Evolutionary conservation across 2,797 vertebrate species (phyloP).

Genomic region (Chrysolophus pictus): DNA sequence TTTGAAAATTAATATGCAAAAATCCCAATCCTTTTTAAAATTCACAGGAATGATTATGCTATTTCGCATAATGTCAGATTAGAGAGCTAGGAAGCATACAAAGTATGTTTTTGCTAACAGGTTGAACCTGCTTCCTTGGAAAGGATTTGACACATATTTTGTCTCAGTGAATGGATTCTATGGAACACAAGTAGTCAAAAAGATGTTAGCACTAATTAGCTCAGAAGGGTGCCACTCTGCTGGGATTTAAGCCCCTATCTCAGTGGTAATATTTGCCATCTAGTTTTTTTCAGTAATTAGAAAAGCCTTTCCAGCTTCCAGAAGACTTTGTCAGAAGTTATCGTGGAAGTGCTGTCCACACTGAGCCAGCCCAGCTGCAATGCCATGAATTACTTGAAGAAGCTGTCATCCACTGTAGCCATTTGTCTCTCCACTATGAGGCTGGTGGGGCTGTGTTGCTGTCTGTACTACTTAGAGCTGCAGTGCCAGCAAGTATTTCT

Average conservation of each 20-base stretch:
- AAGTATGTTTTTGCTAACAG: background rate
- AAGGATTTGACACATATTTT: background rate
- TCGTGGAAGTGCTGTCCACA: background rate
- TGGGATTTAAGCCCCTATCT: conserved; percentile 30
- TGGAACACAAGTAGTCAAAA: background rate
- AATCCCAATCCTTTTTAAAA: background rate
- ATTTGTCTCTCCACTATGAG: background rate
- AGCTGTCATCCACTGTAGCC: background rate
- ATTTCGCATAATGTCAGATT: background rate
- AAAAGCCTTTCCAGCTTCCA: background rate
- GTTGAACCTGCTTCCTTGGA: background rate
- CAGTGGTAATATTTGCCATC: background rate
- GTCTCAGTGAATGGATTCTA: background rate
- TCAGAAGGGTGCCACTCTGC: background rate
- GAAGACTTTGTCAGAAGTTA: background rate
- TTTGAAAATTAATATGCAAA: background rate
- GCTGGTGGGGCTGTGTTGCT: background rate
- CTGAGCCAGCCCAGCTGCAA: background rate
- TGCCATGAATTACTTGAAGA: background rate
- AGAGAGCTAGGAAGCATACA: background rate
- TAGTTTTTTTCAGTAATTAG: conserved; percentile 6
- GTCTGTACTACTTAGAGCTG: background rate
- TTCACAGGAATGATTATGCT: background rate
- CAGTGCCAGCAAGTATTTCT: background rate
- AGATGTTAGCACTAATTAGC: background rate